Percentiles rank a stretch among this genome's conserved stretches.
phyloP scores from a whole-genome alignment of 2,888 invertebrate genomes.

The Melangyna quadrimaculata region DNA sequence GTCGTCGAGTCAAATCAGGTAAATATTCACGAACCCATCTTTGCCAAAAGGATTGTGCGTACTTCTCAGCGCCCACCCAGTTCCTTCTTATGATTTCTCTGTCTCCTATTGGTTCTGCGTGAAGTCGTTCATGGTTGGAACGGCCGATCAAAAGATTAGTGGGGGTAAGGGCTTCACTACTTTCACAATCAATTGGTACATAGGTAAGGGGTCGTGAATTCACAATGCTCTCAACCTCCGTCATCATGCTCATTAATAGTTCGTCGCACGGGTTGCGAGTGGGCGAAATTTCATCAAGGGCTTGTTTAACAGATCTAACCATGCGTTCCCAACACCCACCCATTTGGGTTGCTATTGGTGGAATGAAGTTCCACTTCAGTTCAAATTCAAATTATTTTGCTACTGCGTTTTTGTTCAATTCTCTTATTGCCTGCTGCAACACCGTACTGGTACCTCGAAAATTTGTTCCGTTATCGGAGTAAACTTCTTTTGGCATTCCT shows the following conservation, averaged over 20 bases:
- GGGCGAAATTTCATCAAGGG: background rate
- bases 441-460: conserved; percentile 33
- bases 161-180: too few relatives aligned
- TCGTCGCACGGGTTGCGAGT: background rate
- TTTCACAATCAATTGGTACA: too few relatives aligned
- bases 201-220: background rate
- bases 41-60: background rate
- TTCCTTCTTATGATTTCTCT: too few relatives aligned
- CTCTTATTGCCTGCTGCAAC: background rate
- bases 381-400: background rate
- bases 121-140: too few relatives aligned
- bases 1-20: background rate
- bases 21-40: background rate
- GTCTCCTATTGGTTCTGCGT: too few relatives aligned
- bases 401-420: background rate
- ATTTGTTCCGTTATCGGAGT: conserved; percentile 60
- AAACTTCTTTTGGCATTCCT: conserved; percentile 40
- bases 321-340: background rate
- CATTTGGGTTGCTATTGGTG: background rate
- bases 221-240: background rate
- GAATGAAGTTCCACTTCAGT: background rate
- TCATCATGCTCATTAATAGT: background rate
- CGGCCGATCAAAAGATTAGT: background rate
- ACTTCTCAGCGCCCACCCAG: too few relatives aligned
- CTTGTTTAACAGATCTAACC: background rate